A percentile compares a stretch with the other conserved stretches of the same genome.
Conservation (phyloP, 2,888 invertebrate species). For the Xanthorhoe spadicearia region DNA sequence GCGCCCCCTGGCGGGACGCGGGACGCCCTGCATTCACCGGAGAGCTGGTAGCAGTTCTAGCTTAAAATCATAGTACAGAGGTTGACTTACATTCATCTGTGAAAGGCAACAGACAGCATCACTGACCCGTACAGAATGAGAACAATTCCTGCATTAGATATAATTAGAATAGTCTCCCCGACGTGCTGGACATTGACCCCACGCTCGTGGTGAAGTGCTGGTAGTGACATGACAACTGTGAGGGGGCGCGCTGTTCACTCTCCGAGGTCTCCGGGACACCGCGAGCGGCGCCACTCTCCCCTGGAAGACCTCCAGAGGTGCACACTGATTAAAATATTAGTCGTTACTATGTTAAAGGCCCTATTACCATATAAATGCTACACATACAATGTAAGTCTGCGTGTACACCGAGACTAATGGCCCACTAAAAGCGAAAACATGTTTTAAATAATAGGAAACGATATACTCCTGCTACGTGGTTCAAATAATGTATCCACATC, state of each 20-base stretch:
- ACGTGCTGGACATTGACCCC: no score
- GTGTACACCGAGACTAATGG: slow-evolving; percentile 1
- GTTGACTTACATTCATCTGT: no score
- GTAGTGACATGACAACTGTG: no score
- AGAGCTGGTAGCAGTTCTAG: neutral
- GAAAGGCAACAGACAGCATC: no score
- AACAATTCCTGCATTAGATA: no score
- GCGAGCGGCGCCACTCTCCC: no score
- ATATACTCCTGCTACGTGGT: neutral
- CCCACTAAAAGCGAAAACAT: neutral
- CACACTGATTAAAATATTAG: slow-evolving; percentile 15
- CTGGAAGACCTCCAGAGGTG: slow-evolving; percentile 4
- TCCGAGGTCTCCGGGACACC: no score
- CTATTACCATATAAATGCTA: slow-evolving; percentile 6
- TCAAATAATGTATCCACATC: neutral
- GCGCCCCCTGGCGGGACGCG: neutral
- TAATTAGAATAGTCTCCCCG: no score
- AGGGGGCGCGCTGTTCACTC: no score
- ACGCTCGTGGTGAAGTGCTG: no score
- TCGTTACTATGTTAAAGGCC: neutral
- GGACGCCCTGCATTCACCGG: neutral
- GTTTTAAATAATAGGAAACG: neutral
- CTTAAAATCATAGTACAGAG: no score
- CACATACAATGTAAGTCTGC: slow-evolving; percentile 5
- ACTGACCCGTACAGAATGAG: no score